phyloP scores from a whole-genome alignment of 2,113 vertebrate genomes.

The Myotis yumanensis region DNA sequence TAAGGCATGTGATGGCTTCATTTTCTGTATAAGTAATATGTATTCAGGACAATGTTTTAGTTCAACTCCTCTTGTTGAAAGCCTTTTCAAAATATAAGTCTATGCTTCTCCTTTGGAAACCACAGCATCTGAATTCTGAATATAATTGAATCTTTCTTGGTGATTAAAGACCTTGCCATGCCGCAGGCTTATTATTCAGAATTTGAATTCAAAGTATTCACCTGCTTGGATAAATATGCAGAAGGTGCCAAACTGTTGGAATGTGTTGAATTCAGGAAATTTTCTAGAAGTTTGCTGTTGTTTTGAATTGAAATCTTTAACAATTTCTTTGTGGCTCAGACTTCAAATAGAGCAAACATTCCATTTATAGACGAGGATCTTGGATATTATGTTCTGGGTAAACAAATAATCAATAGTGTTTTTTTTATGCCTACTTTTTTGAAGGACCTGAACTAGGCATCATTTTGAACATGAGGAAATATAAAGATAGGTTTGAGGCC shows the following conservation, averaged over 20 bases:
- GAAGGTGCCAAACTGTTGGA: slow-evolving; percentile 47
- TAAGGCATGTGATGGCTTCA: not conserved
- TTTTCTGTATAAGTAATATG: not conserved
- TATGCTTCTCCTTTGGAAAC: slow-evolving; percentile 23
- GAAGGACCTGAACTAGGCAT: not conserved
- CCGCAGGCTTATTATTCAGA: slow-evolving; percentile 23
- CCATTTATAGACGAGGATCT: not conserved
- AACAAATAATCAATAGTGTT: slow-evolving; percentile 32
- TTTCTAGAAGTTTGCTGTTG: slow-evolving; percentile 50
- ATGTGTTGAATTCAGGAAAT: slow-evolving; percentile 37
- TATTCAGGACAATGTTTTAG: slow-evolving; percentile 40
- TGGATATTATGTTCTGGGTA: slow-evolving; percentile 10
- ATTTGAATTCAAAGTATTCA: slow-evolving; percentile 58
- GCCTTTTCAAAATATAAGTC: slow-evolving; percentile 38
- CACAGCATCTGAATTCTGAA: not conserved
- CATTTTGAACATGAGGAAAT: slow-evolving; percentile 16
- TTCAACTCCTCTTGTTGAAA: slow-evolving; percentile 33
- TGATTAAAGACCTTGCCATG: slow-evolving; percentile 59
- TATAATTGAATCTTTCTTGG: slow-evolving; percentile 59
- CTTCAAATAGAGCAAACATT: slow-evolving; percentile 46
- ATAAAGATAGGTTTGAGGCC: not conserved
- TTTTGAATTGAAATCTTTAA: slow-evolving; percentile 65
- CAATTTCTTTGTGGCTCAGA: slow-evolving; percentile 49
- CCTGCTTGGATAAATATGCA: slow-evolving; percentile 7
- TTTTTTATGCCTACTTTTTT: not conserved